Evolutionary conservation across 2,797 vertebrate genomes (phyloP), one percentile per base, ranked within the genome.

Genomic region (Melanotaenia trifasciata): DNA sequence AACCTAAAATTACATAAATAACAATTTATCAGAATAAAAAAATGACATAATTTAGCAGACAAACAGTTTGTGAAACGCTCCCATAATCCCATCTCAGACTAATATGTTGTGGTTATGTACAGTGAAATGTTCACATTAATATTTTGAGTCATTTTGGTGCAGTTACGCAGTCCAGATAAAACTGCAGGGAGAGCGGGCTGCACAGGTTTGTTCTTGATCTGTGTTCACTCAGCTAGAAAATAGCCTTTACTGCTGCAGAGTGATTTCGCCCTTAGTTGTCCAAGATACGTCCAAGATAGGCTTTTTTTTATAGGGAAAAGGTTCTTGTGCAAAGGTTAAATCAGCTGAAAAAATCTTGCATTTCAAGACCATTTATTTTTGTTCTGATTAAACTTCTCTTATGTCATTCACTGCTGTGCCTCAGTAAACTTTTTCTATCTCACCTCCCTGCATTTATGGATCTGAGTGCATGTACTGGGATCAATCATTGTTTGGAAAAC

Each of bases 151-250:
- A 40, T 45, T 20, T 12, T 58, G 16, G 73, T 54, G 57, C 16
- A 62, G 36, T 65, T 60, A 28, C 43, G 38, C 22, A 75, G 62
- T 62, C 43, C 51, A 65, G 24, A 63, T 53, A 36, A 72, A 70
- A 61, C 58, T 78, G 72, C 74, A 70, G 78, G 4, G 40, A 67
- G 47, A 4, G 14, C 36, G 57, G 58, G 14, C 53, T 33, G 53
- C 36, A 56, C 58, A 53, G 62, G 26, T 45, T 9, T 10, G 12
- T 50, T 40, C 58, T n/a, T 64, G 59, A 70, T 78, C 58, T 26
- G 64, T 60, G 72, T 61, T 78, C 76, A 77, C 18, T 71, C 62
- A 56, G 56, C 63, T 57, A 54, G 63, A 79, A 79, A 79, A 83
- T 74, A 63, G 76, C 62, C 50, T 66, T 28, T 64, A 35, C 62